These are phyloP conservation scores for Serinus canaria DNA, from an alignment of 2,113 vertebrate species.

Conservation along the genomic window DNA sequence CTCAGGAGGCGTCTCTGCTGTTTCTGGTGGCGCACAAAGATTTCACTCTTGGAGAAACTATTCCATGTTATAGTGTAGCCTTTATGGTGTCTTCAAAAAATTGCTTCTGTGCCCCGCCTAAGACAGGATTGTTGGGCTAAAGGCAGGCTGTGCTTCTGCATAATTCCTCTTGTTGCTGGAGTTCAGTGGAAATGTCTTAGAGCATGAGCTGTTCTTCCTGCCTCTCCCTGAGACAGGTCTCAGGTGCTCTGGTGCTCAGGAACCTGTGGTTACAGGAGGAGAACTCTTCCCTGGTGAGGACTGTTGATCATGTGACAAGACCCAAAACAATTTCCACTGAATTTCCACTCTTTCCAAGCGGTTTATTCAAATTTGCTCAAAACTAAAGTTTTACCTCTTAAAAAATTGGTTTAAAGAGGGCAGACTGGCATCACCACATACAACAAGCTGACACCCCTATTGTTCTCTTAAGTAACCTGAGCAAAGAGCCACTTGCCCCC, in stretches of 20 bases:
- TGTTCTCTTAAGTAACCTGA: not conserved
- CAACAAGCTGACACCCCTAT: not conserved
- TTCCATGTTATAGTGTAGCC: not conserved
- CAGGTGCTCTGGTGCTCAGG: not conserved
- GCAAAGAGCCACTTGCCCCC: not conserved
- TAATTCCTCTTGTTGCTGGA: not conserved
- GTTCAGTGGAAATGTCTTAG: not conserved
- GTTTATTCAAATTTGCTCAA: not conserved
- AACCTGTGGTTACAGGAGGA: not conserved
- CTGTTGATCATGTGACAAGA: not conserved
- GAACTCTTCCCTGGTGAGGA: not conserved
- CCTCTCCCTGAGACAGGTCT: not conserved
- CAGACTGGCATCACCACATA: not conserved
- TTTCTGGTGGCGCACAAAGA: not conserved
- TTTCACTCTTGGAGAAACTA: not conserved
- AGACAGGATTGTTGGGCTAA: not conserved
- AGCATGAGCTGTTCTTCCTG: not conserved
- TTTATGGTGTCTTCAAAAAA: not conserved
- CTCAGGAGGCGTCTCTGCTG: not conserved
- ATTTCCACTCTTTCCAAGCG: not conserved
- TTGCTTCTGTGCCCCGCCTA: not conserved
- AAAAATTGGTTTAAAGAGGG: not conserved
- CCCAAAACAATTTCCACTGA: not conserved
- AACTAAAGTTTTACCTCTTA: not conserved
- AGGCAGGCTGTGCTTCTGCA: not conserved